Evolutionary conservation across 2,797 vertebrate genomes (phyloP), one percentile per base, ranked within the genome.

Genomic region (Pyrocephalus nanus): DNA sequence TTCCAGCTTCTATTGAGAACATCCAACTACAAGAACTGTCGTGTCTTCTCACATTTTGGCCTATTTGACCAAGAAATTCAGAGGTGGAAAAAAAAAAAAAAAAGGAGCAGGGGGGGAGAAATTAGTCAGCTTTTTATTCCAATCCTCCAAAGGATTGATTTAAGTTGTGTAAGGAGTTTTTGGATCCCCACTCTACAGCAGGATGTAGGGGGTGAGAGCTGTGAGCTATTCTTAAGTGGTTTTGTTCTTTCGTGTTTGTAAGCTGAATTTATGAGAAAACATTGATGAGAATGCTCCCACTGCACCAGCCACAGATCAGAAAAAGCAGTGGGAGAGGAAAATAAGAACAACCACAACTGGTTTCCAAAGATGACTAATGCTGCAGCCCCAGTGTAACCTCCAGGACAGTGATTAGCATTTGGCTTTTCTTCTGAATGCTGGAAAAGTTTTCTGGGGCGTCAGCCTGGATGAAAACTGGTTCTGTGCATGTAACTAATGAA

Each of bases 361-460:
- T 96, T 96, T 95, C 93, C 81, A 95, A 64, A 86, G 87, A 74
- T 96, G 94, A 94, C 81, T 88, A 80, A 96, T 95, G 73, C 79
- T 80, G 48, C 42, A 90, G 55, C 58, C 65, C 72, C 77, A 85
- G 54, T 32, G 55, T 80, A 83, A 91, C 90, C 94, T 87, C 86
- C 65, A 92, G 85, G 91, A 92, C 92, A 88, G 21, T 88, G 86
- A 97, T 88, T 92, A 92, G 51, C 8, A 0, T 74, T 96, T 71
- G 87, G 80, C 91, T 78, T 75, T 91, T 86, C 57, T 96, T 96
- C 86, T 86, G 4, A 54, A 70, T 50, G 62, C 88, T 92, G 93
- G 55, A 92, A 87, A 45, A 51, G 15, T 93, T 95, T 93, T 79
- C 48, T 89, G 60, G 60, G 60, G 80, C 62, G 19, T 96, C 82